phyloP scores from a whole-genome alignment of 1,140 invertebrate species.

The Drosophila athabasca region DNA sequence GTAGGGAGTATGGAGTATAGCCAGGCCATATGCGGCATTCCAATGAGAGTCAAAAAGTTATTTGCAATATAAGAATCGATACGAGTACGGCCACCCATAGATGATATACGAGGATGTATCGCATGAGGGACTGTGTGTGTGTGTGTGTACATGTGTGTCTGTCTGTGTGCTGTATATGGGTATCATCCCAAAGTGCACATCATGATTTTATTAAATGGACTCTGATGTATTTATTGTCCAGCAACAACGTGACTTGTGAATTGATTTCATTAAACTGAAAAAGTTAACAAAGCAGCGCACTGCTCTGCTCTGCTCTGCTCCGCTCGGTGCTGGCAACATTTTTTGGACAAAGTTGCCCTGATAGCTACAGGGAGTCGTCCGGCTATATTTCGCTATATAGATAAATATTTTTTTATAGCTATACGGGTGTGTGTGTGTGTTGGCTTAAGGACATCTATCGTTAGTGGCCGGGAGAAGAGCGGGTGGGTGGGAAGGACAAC shows the following conservation, averaged over 20 bases:
- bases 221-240: conserved; percentile 84
- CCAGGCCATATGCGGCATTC: conserved; percentile 61
- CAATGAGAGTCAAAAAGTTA: conserved; percentile 72
- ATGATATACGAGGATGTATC: conserved; percentile 29
- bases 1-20: background rate
- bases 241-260: conserved; percentile 83
- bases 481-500: background rate
- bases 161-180: conserved; percentile 23
- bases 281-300: conserved; percentile 75
- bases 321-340: conserved; percentile 38
- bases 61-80: conserved; percentile 76
- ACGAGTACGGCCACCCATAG: conserved; percentile 34
- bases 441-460: conserved; percentile 77
- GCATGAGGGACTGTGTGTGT: conserved; percentile 3
- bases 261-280: conserved; percentile 84
- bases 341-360: conserved; percentile 63
- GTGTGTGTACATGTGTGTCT: conserved; percentile 22
- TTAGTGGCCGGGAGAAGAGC: conserved; percentile 58
- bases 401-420: conserved; percentile 70
- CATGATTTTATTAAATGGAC: conserved; percentile 84
- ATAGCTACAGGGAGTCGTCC: conserved; percentile 7
- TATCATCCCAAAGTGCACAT: conserved; percentile 80
- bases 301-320: conserved; percentile 1
- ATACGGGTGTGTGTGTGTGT: conserved; percentile 43
- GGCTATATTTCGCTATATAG: conserved; percentile 66